A percentile compares a stretch with the other conserved stretches of the same genome.
These are phyloP conservation scores for Liolophura sinensis DNA, from an alignment of 1,140 invertebrate species.

Conservation along the genomic window DNA sequence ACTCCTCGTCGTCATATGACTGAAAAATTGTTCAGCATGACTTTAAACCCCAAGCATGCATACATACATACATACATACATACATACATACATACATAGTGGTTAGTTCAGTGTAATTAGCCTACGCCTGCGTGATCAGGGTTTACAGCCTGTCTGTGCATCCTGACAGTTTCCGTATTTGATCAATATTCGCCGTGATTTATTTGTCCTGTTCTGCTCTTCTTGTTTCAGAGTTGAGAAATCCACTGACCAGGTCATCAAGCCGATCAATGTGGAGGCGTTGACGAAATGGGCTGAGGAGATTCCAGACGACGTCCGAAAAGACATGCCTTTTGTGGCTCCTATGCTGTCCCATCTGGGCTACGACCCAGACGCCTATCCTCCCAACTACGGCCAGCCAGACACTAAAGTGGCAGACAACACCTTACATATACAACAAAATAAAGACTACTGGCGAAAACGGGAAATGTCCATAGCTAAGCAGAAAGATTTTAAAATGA, in stretches of 20 bases:
- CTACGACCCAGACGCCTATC: constrained; percentile 92
- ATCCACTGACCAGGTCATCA: constrained; percentile 98
- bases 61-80: too few species aligned
- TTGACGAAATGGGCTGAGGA: constrained; percentile 95
- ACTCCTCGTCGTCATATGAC: too few species aligned
- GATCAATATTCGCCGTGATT: background rate
- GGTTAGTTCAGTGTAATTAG: background rate
- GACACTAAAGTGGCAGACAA: constrained; percentile 84
- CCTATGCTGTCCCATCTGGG: constrained; percentile 89
- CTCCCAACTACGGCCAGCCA: constrained; percentile 88
- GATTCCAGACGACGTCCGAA: constrained; percentile 87
- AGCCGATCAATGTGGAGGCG: constrained; percentile 95
- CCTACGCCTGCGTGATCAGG: background rate
- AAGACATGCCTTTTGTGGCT: constrained; percentile 87
- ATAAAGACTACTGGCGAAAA: constrained; percentile 59
- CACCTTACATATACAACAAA: constrained; percentile 65
- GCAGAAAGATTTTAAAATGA: constrained; percentile 2
- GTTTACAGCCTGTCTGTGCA: background rate
- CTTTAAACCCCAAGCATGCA: too few species aligned
- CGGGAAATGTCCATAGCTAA: constrained; percentile 34
- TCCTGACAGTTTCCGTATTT: background rate
- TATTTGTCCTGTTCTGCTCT: constrained; percentile 1
- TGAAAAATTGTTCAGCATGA: too few species aligned
- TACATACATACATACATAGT: too few species aligned
- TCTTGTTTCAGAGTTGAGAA: constrained; percentile 82